phyloP scores from a whole-genome alignment of 2,888 invertebrate genomes.

The Rhagonycha fulva region DNA sequence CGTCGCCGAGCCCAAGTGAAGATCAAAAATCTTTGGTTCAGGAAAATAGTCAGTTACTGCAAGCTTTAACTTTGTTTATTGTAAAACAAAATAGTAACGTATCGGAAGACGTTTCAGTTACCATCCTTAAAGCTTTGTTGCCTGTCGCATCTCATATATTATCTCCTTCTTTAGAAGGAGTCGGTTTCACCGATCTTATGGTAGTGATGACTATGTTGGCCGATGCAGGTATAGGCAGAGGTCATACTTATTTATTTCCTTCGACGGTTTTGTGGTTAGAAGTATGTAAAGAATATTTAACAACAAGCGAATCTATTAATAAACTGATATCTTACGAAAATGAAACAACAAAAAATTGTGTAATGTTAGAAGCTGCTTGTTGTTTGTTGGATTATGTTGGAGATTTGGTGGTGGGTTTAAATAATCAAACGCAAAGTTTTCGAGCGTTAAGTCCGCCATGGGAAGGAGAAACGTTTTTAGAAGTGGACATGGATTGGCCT shows the following conservation, averaged over 20 bases:
- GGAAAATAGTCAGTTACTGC: slow-evolving; percentile 72
- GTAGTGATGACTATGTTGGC: slow-evolving; percentile 82
- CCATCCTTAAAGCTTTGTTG: slow-evolving; percentile 72
- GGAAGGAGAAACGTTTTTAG: slow-evolving; percentile 77
- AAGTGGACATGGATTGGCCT: slow-evolving; percentile 81
- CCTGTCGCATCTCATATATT: slow-evolving; percentile 72
- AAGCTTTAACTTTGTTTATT: slow-evolving; percentile 72
- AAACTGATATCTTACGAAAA: slow-evolving; percentile 57
- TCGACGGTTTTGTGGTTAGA: slow-evolving; percentile 83
- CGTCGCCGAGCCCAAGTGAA: slow-evolving; percentile 50
- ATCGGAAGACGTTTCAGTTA: slow-evolving; percentile 65
- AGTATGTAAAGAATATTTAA: slow-evolving; percentile 65
- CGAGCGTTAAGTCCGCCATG: slow-evolving; percentile 72
- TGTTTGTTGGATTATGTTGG: slow-evolving; percentile 84
- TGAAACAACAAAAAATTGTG: slow-evolving; percentile 54
- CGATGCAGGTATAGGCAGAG: slow-evolving; percentile 80
- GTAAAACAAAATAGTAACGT: slow-evolving; percentile 69
- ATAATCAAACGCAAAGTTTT: slow-evolving; percentile 34
- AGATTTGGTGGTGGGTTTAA: slow-evolving; percentile 68
- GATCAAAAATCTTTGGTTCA: slow-evolving; percentile 61
- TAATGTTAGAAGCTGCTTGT: slow-evolving; percentile 76
- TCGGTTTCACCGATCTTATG: slow-evolving; percentile 80
- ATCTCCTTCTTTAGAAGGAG: slow-evolving; percentile 65
- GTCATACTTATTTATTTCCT: slow-evolving; percentile 80
- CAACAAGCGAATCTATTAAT: slow-evolving; percentile 62